A percentile compares a stretch with the other conserved stretches of the same genome.
These are phyloP conservation scores for Protosalanx chinensis DNA, from an alignment of 2,797 vertebrate genomes.

Conservation along the genomic window DNA sequence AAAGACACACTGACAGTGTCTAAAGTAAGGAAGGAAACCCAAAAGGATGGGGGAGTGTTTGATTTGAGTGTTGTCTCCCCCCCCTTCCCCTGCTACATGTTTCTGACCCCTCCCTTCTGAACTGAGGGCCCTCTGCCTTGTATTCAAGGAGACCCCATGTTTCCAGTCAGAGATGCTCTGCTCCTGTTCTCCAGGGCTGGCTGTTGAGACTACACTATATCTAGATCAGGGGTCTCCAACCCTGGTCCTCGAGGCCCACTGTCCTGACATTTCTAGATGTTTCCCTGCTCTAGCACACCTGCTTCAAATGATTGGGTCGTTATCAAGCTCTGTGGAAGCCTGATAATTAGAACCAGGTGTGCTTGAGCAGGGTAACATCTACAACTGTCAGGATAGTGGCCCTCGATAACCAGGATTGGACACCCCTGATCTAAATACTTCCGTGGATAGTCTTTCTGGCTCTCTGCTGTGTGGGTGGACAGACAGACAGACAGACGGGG, in stretches of 20 bases:
- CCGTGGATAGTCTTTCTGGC: not conserved
- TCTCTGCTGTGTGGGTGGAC: not conserved
- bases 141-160: conserved; percentile 52
- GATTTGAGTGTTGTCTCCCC: conserved; percentile 66
- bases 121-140: conserved; percentile 28
- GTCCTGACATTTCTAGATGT: too few species aligned
- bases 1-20: conserved; percentile 57
- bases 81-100: conserved; percentile 56
- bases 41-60: conserved; percentile 49
- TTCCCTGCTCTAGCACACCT: too few species aligned
- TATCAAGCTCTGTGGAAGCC: too few species aligned
- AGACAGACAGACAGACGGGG: not conserved
- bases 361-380: too few species aligned
- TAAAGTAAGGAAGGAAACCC: conserved; percentile 64
- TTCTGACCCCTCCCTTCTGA: not conserved
- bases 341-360: too few species aligned
- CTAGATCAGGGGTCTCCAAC: not conserved
- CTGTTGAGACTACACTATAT: not conserved
- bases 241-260: too few species aligned
- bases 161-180: conserved; percentile 41
- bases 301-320: too few species aligned
- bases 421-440: not conserved
- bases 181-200: conserved; percentile 63
- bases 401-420: too few species aligned
- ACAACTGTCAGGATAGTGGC: too few species aligned